phyloP scores from a whole-genome alignment of 2,888 invertebrate species.

The Glaucopsyche alexis region DNA sequence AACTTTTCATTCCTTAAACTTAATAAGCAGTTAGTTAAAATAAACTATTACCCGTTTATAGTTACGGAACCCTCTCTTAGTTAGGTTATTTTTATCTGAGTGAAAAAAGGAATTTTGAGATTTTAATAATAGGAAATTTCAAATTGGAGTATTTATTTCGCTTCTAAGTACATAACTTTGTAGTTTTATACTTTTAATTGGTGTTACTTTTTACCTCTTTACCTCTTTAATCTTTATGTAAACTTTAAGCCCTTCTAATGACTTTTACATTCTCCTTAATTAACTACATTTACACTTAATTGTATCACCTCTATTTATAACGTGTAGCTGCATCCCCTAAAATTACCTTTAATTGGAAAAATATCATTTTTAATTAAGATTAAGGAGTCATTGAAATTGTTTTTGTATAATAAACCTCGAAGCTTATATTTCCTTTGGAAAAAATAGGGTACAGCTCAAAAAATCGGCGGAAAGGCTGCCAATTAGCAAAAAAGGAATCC shows the following conservation, averaged over 20 bases:
- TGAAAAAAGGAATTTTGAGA: too few species aligned
- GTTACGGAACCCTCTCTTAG: too few species aligned
- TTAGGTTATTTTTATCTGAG: background rate
- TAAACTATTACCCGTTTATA: too few species aligned
- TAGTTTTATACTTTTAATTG: background rate
- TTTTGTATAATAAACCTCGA: too few species aligned
- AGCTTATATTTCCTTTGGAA: too few species aligned
- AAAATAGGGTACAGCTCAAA: too few species aligned
- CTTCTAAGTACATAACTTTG: background rate
- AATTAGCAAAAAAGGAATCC: too few species aligned
- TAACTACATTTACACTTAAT: background rate
- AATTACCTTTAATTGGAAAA: background rate
- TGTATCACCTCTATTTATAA: background rate
- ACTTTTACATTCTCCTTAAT: background rate
- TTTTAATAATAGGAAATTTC: background rate
- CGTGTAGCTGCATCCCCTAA: background rate
- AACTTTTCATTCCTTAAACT: background rate
- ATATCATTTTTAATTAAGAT: background rate
- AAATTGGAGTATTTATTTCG: too few species aligned
- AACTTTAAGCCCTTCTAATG: background rate
- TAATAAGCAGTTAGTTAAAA: background rate
- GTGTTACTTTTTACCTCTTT: background rate
- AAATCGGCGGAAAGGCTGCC: too few species aligned
- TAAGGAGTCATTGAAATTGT: too few species aligned
- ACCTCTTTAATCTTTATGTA: too few species aligned